A percentile compares a stretch with the other conserved stretches of the same genome.
These are phyloP conservation scores for Semotilus atromaculatus DNA, from an alignment of 2,797 vertebrate species.

Conservation along the genomic window DNA sequence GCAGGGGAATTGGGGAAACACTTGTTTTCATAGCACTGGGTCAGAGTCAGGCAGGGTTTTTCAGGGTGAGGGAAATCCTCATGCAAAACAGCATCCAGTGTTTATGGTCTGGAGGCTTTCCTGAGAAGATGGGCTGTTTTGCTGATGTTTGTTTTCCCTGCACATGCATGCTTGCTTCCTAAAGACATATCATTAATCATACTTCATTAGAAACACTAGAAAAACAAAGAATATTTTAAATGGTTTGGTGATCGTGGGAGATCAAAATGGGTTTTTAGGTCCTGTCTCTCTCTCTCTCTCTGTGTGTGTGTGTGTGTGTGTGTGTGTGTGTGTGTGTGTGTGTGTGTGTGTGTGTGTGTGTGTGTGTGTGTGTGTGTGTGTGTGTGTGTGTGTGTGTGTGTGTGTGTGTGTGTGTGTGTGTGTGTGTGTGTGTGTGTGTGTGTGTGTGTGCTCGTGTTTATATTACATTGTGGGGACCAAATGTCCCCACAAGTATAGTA, in stretches of 20 bases:
- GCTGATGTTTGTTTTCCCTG: constrained; percentile 8
- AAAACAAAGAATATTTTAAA: neutral
- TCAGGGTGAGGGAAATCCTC: constrained; percentile 23
- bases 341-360: neutral
- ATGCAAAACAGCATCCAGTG: neutral
- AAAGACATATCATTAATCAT: constrained; percentile 24
- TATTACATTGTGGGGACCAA: no score
- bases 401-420: neutral
- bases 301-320: neutral
- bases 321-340: neutral
- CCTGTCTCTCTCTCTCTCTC: neutral
- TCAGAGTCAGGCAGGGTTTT: constrained; percentile 13
- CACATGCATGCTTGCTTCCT: neutral
- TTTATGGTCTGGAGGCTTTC: neutral
- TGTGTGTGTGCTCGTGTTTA: neutral
- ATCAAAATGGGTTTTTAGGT: neutral
- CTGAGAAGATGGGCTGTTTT: constrained; percentile 1
- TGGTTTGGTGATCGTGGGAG: neutral
- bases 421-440: neutral
- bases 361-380: neutral
- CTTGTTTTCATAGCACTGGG: constrained; percentile 6
- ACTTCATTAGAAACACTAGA: constrained; percentile 17
- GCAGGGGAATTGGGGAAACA: constrained; percentile 25
- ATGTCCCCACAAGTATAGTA: no score
- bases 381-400: no score